These are phyloP conservation scores for Cyrtonyx montezumae DNA, from an alignment of 2,113 vertebrate species.

Conservation along the genomic window DNA sequence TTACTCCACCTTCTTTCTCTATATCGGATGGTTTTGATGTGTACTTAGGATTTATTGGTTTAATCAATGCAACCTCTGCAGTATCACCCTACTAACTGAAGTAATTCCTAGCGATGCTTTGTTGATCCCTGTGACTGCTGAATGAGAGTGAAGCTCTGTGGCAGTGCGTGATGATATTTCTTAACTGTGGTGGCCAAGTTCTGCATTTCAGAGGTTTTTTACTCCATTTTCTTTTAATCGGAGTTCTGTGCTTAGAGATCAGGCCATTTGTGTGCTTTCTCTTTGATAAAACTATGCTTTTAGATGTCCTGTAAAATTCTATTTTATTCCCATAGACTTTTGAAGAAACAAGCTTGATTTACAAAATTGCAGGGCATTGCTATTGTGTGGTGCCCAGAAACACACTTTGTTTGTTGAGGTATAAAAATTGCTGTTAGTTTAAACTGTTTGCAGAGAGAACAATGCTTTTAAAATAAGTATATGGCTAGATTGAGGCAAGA, in stretches of 20 bases:
- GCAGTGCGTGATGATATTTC: not conserved
- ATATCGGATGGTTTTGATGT: slow-evolving; percentile 14
- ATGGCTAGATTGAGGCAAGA: accelerated
- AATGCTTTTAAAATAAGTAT: accelerated
- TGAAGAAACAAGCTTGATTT: not conserved
- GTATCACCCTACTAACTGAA: slow-evolving; percentile 40
- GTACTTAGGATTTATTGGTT: slow-evolving; percentile 43
- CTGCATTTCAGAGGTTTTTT: not conserved
- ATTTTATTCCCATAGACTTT: not conserved
- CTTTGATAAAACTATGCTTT: slow-evolving; percentile 9
- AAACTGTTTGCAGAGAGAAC: not conserved
- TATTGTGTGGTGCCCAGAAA: not conserved
- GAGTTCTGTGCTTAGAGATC: slow-evolving; percentile 21
- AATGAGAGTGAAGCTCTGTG: not conserved
- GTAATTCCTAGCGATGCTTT: slow-evolving; percentile 62
- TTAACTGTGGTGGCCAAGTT: slow-evolving; percentile 6
- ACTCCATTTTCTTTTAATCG: slow-evolving; percentile 29
- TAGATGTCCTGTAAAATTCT: not conserved
- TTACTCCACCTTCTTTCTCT: not conserved
- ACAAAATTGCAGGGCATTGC: accelerated
- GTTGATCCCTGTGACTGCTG: slow-evolving; percentile 31
- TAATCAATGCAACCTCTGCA: slow-evolving; percentile 76
- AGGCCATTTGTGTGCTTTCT: not conserved
- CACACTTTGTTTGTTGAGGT: accelerated
- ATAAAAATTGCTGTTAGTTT: not conserved